These are phyloP conservation scores for Cheilosia impressa DNA, from an alignment of 2,888 invertebrate species.

Conservation along the genomic window DNA sequence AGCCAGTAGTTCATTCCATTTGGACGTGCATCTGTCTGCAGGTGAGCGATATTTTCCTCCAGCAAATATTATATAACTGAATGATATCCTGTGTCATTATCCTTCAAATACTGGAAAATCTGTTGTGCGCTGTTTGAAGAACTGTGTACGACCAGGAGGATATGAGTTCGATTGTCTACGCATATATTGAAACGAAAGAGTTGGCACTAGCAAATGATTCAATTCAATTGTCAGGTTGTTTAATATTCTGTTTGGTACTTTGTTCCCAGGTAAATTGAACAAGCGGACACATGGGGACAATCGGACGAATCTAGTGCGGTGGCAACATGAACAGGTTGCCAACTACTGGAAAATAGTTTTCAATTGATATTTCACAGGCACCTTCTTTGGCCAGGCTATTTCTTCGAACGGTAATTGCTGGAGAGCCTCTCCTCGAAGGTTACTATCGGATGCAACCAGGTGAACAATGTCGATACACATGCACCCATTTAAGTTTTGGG, in stretches of 20 bases:
- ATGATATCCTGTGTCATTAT: slow-evolving; percentile 74
- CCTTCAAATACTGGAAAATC: slow-evolving; percentile 63
- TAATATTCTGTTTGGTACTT: slow-evolving; percentile 68
- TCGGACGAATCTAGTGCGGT: slow-evolving; percentile 43
- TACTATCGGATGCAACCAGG: no score
- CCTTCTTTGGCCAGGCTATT: neutral
- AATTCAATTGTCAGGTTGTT: slow-evolving; percentile 63
- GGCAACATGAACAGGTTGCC: slow-evolving; percentile 39
- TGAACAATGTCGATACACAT: no score
- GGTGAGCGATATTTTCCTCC: slow-evolving; percentile 71
- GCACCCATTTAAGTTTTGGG: no score
- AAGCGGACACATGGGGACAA: slow-evolving; percentile 38
- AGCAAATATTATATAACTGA: slow-evolving; percentile 71
- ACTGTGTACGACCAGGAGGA: neutral
- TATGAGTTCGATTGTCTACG: slow-evolving; percentile 19
- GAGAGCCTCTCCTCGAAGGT: neutral
- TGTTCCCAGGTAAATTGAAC: slow-evolving; percentile 60
- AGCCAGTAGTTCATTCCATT: slow-evolving; percentile 61
- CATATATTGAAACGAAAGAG: neutral
- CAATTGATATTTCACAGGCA: no score
- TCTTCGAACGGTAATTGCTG: neutral
- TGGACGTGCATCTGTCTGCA: slow-evolving; percentile 57
- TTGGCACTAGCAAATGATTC: slow-evolving; percentile 51
- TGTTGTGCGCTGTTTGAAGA: slow-evolving; percentile 11
- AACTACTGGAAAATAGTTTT: slow-evolving; percentile 3